Conservation (phyloP, 2,888 invertebrate genomes). For the Drosophila planitibia region DNA sequence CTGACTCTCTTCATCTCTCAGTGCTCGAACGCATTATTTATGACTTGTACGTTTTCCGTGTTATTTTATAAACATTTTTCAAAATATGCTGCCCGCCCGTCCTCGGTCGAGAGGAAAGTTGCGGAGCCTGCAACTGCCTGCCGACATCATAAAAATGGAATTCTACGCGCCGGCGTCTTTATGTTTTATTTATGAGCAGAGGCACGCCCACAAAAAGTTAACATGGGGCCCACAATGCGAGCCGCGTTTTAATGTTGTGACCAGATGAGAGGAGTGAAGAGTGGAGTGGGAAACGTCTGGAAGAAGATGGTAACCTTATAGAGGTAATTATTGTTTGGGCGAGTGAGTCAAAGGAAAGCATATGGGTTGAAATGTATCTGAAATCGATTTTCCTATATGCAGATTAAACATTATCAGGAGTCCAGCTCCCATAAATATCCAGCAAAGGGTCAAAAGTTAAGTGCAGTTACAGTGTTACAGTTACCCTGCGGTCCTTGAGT, state of each 20-base stretch:
- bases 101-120: background rate
- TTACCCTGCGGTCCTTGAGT: slow-evolving; percentile 30
- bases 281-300: slow-evolving; percentile 5
- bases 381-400: slow-evolving; percentile 59
- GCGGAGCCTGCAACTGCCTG: slow-evolving; percentile 52
- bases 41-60: slow-evolving; percentile 79
- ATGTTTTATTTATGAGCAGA: slow-evolving; percentile 78
- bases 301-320: slow-evolving; percentile 48
- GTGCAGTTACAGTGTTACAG: slow-evolving; percentile 26
- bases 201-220: slow-evolving; percentile 65
- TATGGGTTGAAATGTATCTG: slow-evolving; percentile 28
- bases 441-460: slow-evolving; percentile 63
- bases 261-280: background rate
- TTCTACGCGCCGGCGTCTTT: slow-evolving; percentile 70
- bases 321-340: slow-evolving; percentile 43
- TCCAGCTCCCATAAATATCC: slow-evolving; percentile 55
- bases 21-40: slow-evolving; percentile 74
- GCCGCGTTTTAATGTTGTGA: slow-evolving; percentile 72
- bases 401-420: slow-evolving; percentile 59
- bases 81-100: slow-evolving; percentile 67
- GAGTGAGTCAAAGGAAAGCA: slow-evolving; percentile 12
- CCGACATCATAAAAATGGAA: slow-evolving; percentile 69
- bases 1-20: background rate
- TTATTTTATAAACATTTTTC: slow-evolving; percentile 81
- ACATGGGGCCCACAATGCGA: slow-evolving; percentile 54